Evolutionary conservation across 1,140 invertebrate genomes (phyloP).

Genomic region (Phthorimaea operculella): DNA sequence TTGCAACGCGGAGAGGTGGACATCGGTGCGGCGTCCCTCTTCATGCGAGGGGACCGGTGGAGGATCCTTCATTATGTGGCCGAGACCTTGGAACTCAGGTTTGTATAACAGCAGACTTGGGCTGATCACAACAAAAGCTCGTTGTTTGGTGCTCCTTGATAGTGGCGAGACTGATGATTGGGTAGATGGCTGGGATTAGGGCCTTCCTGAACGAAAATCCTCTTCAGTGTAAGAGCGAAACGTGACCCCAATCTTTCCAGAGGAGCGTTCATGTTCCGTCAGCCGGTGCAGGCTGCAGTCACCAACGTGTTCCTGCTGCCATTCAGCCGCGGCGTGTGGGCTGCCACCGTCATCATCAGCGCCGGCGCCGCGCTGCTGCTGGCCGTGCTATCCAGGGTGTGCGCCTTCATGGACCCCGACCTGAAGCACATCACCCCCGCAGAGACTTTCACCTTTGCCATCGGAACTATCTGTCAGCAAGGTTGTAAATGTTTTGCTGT

Average conservation of each 20-base stretch:
- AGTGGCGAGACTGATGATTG: too few relatives aligned
- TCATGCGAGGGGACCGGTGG: constrained; percentile 68
- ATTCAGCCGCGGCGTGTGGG: constrained; percentile 73
- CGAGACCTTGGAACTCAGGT: constrained; percentile 64
- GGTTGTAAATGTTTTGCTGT: too few relatives aligned
- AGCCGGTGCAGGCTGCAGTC: constrained; percentile 73
- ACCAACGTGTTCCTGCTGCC: constrained; percentile 75
- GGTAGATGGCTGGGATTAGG: too few relatives aligned
- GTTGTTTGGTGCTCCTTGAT: too few relatives aligned
- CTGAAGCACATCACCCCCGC: constrained; percentile 38
- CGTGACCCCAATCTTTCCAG: constrained; percentile 15
- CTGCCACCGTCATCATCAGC: constrained; percentile 44
- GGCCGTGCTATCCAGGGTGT: constrained; percentile 20
- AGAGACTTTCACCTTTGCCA: constrained; percentile 62
- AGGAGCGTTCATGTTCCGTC: constrained; percentile 71
- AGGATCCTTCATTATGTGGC: constrained; percentile 62
- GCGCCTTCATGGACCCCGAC: constrained; percentile 24
- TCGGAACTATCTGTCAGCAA: constrained; percentile 73
- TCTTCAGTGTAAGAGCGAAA: too few relatives aligned
- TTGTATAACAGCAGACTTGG: neutral
- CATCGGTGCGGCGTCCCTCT: constrained; percentile 64
- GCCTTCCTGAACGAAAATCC: too few relatives aligned
- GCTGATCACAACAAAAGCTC: too few relatives aligned
- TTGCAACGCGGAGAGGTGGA: constrained; percentile 67
- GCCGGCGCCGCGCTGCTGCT: constrained; percentile 32